Evolutionary conservation across 2,888 invertebrate species (phyloP).

Genomic region (Phortica okadai): DNA sequence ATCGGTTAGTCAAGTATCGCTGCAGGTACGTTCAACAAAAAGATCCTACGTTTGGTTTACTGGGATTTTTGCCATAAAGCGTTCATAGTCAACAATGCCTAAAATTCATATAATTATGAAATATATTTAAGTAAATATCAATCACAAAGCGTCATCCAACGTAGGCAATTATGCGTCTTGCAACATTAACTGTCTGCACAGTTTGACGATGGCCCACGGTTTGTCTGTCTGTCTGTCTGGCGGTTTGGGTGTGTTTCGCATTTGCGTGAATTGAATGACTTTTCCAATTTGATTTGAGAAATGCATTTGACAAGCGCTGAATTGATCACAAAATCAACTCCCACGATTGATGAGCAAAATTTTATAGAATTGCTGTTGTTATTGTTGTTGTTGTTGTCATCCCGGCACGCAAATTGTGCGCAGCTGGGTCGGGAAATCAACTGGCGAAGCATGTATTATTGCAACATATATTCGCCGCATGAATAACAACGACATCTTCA

Average conservation of each 20-base stretch:
- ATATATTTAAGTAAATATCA: too few relatives aligned
- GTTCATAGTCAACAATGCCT: too few relatives aligned
- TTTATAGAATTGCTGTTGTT: slow-evolving; percentile 26
- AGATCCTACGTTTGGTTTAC: too few relatives aligned
- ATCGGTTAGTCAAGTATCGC: too few relatives aligned
- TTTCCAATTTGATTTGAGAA: background rate
- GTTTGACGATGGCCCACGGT: background rate
- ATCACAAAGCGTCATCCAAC: too few relatives aligned
- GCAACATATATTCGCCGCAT: slow-evolving; percentile 20
- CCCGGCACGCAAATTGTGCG: slow-evolving; percentile 20
- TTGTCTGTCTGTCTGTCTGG: background rate
- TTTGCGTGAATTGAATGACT: background rate
- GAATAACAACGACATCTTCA: slow-evolving; percentile 47
- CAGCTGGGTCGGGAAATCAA: slow-evolving; percentile 18
- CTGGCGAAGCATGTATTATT: background rate
- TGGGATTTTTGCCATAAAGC: too few relatives aligned
- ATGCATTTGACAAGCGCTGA: slow-evolving; percentile 28
- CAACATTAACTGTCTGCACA: background rate
- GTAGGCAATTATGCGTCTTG: background rate
- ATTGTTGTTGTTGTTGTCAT: background rate
- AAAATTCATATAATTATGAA: too few relatives aligned
- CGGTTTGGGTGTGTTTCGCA: background rate
- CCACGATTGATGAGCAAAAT: slow-evolving; percentile 16
- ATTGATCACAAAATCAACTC: slow-evolving; percentile 22
- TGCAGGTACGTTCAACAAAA: too few relatives aligned